phyloP scores from a whole-genome alignment of 1,140 invertebrate genomes.

The Solenopsis fugax region DNA sequence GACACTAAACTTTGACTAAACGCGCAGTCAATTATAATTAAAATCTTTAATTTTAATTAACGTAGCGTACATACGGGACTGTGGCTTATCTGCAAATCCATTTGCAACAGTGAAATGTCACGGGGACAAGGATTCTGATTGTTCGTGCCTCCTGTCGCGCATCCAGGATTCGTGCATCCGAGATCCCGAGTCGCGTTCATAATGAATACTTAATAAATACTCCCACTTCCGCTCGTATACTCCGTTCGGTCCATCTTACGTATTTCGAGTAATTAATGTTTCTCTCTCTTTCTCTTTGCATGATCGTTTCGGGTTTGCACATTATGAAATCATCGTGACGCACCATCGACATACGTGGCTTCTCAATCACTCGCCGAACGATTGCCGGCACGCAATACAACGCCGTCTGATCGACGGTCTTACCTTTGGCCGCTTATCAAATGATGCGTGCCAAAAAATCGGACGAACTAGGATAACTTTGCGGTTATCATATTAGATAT shows the following conservation, averaged over 20 bases:
- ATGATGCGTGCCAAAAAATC: not conserved
- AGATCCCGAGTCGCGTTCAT: constrained; percentile 45
- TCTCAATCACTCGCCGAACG: not conserved
- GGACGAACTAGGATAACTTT: not conserved
- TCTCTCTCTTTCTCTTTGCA: not conserved
- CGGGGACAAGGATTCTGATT: constrained; percentile 28
- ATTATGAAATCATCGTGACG: not conserved
- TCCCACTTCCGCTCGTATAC: constrained; percentile 74
- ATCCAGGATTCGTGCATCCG: not conserved
- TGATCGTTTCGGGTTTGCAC: not conserved
- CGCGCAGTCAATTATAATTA: not conserved
- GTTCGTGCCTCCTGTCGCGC: constrained; percentile 29
- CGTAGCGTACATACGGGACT: not conserved
- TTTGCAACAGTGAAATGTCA: not conserved
- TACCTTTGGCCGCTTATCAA: constrained; percentile 10
- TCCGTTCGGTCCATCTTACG: constrained; percentile 68
- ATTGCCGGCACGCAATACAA: not conserved
- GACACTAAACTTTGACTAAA: not conserved
- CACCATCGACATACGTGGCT: not conserved
- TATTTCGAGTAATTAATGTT: constrained; percentile 58
- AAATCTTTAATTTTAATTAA: constrained; percentile 24
- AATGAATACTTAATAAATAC: constrained; percentile 78
- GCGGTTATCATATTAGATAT: constrained; percentile 3
- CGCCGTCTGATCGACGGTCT: constrained; percentile 2
- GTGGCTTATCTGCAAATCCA: constrained; percentile 15